Conservation (phyloP, 1,140 invertebrate genomes). For the Polypedilum pembai region DNA sequence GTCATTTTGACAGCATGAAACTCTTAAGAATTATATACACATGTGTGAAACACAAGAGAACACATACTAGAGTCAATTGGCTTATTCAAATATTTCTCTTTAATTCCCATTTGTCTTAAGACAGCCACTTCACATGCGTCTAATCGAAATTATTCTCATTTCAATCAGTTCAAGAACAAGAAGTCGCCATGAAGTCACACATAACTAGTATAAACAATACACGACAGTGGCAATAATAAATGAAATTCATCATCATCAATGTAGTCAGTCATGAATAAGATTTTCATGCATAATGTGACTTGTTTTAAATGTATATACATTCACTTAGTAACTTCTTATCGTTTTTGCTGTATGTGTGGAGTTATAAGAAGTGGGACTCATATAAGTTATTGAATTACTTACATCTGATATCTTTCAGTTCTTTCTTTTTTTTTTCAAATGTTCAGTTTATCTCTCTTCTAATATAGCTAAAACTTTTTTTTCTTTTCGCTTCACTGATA, state of each 20-base stretch:
- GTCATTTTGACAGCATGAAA: too few relatives aligned
- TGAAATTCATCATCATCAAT: neutral
- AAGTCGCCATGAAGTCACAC: too few relatives aligned
- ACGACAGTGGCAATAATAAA: too few relatives aligned
- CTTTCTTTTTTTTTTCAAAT: neutral
- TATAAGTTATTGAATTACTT: conserved; percentile 13
- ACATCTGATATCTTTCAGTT: neutral
- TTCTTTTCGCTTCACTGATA: neutral
- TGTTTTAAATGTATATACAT: neutral
- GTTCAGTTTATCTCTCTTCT: neutral
- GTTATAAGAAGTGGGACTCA: neutral
- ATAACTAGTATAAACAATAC: too few relatives aligned
- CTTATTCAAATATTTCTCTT: too few relatives aligned
- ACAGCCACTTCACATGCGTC: neutral
- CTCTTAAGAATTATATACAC: too few relatives aligned
- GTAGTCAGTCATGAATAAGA: neutral
- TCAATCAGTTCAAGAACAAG: neutral
- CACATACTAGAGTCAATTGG: too few relatives aligned
- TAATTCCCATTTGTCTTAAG: too few relatives aligned
- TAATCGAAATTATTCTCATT: neutral
- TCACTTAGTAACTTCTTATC: neutral
- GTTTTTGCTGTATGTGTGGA: neutral
- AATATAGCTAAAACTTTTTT: neutral
- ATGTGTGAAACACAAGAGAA: too few relatives aligned
- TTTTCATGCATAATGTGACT: neutral